Percentiles rank a stretch among this genome's conserved stretches.
Evolutionary conservation across 2,797 vertebrate species (phyloP).

Genomic region (Dallia pectoralis): DNA sequence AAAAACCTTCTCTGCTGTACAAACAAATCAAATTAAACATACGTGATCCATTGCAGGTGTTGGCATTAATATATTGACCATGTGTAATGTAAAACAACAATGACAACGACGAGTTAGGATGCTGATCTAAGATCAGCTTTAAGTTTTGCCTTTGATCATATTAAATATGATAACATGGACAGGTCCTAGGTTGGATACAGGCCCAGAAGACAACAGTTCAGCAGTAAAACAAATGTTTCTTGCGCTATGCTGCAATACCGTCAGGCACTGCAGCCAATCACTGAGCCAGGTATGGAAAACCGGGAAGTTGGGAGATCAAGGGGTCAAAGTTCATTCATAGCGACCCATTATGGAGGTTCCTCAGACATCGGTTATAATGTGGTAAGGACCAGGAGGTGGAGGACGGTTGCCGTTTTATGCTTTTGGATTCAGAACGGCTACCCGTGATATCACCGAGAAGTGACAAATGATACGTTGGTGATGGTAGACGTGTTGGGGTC

Average conservation of each 20-base stretch:
- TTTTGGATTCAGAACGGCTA: background rate
- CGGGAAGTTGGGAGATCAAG: background rate
- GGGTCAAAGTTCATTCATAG: background rate
- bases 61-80: background rate
- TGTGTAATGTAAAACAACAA: background rate
- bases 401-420: background rate
- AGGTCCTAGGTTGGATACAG: background rate
- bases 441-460: background rate
- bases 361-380: background rate
- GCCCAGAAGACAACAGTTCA: background rate
- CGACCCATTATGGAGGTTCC: background rate
- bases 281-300: background rate
- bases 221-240: background rate
- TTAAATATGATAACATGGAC: slow-evolving; percentile 8
- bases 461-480: background rate
- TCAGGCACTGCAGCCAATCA: background rate
- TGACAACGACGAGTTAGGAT: background rate
- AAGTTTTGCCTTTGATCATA: too few relatives aligned
- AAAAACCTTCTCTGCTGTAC: background rate
- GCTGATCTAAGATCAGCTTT: too few relatives aligned
- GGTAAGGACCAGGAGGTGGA: background rate
- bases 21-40: background rate
- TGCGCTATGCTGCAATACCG: background rate
- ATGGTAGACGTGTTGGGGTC: background rate
- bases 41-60: too few relatives aligned